These are phyloP conservation scores for Patella caerulea DNA, from an alignment of 2,888 invertebrate genomes.

Conservation along the genomic window DNA sequence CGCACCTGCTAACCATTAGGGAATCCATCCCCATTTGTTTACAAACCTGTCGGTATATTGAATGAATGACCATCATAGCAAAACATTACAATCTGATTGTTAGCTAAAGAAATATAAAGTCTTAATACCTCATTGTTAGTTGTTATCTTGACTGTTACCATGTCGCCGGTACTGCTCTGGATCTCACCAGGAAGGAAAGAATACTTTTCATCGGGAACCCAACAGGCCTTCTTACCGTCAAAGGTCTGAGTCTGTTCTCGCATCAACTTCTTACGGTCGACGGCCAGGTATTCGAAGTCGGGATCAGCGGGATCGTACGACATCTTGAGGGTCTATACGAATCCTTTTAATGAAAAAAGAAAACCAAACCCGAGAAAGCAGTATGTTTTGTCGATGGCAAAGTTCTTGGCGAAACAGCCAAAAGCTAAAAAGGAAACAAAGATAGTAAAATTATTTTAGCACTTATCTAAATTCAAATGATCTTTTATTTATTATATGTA, in stretches of 20 bases:
- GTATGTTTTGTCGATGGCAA: no score
- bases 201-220: slow-evolving; percentile 98
- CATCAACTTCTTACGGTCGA: slow-evolving; percentile 65
- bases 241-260: slow-evolving; percentile 60
- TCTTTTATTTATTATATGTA: no score
- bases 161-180: slow-evolving; percentile 97
- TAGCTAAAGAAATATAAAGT: no score
- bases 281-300: slow-evolving; percentile 65
- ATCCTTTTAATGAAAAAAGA: not conserved
- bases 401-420: not conserved
- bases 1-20: no score
- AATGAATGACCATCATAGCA: no score
- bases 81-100: no score
- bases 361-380: not conserved
- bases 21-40: no score
- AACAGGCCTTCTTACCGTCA: slow-evolving; percentile 92
- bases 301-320: slow-evolving; percentile 53
- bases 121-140: slow-evolving; percentile 70
- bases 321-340: slow-evolving; percentile 12
- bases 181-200: slow-evolving; percentile 98
- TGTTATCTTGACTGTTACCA: slow-evolving; percentile 91
- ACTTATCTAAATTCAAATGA: not conserved
- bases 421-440: not conserved
- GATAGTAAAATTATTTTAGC: not conserved
- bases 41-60: no score